phyloP scores from a whole-genome alignment of 2,113 vertebrate genomes.

The Halcyon malimbica region DNA sequence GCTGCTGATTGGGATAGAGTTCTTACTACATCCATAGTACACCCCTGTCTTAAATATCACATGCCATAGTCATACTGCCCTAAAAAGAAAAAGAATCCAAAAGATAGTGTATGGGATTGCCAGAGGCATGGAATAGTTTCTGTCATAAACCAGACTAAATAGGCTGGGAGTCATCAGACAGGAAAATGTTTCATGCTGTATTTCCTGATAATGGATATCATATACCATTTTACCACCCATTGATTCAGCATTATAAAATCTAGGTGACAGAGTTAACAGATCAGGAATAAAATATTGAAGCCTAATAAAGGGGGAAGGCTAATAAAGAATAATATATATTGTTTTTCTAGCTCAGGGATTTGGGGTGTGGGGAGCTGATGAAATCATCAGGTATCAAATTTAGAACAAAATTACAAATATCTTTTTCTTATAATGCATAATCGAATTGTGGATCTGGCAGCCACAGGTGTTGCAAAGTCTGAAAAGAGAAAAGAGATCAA shows the following conservation, averaged over 20 bases:
- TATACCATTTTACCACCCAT: neutral
- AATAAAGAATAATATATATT: neutral
- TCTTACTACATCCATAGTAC: neutral
- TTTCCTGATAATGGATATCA: neutral
- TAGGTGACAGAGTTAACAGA: neutral
- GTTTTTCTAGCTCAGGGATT: neutral
- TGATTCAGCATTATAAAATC: neutral
- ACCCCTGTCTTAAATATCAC: neutral
- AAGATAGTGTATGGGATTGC: neutral
- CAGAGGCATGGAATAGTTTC: neutral
- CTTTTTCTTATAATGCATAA: neutral
- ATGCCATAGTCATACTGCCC: neutral
- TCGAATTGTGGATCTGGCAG: neutral
- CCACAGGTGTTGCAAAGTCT: neutral
- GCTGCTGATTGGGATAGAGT: neutral
- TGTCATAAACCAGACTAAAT: neutral
- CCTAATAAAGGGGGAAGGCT: neutral
- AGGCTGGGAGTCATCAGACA: neutral
- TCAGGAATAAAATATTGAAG: neutral
- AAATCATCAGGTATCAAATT: neutral
- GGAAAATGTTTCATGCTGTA: neutral
- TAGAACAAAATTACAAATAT: neutral
- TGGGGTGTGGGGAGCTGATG: neutral
- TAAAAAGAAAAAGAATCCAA: neutral
- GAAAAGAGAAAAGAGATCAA: neutral